A percentile compares a stretch with the other conserved stretches of the same genome.
Conservation (phyloP, 2,113 vertebrate genomes). For the Odontesthes bonariensis region DNA sequence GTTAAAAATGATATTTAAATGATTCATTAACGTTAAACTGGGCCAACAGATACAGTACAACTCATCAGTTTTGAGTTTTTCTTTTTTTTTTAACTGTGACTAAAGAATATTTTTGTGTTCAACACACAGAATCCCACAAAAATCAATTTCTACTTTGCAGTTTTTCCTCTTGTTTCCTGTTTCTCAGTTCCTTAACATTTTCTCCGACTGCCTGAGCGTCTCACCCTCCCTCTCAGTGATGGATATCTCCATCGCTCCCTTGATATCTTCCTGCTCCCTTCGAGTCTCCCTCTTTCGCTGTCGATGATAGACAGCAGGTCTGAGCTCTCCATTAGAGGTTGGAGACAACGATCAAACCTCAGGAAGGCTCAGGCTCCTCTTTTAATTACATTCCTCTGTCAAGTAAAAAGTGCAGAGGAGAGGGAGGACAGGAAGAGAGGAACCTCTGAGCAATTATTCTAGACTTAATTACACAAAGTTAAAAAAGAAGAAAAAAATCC, state of each 20-base stretch:
- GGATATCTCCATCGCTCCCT: constrained; percentile 42
- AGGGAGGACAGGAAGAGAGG: constrained; percentile 41
- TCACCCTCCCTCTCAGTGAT: constrained; percentile 16
- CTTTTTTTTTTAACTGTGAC: too few species aligned
- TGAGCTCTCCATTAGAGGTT: constrained; percentile 48
- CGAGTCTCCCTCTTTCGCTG: constrained; percentile 12
- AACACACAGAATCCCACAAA: too few species aligned
- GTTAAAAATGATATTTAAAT: too few species aligned
- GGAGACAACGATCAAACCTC: constrained; percentile 66
- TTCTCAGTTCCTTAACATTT: constrained; percentile 7
- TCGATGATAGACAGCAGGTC: constrained; percentile 46
- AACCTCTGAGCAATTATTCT: constrained; percentile 63
- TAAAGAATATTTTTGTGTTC: too few species aligned
- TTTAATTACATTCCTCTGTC: constrained; percentile 69
- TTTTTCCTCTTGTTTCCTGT: background rate
- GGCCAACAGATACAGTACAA: too few species aligned
- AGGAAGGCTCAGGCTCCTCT: constrained; percentile 35
- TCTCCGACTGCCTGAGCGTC: constrained; percentile 1
- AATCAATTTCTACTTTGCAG: too few species aligned
- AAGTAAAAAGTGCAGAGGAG: constrained; percentile 38
- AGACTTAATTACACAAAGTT: constrained; percentile 66
- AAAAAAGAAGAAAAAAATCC: constrained; percentile 21
- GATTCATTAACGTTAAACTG: too few species aligned
- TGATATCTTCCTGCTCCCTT: constrained; percentile 11
- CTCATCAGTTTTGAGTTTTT: too few species aligned